Conservation (phyloP, 2,888 invertebrate species). For the Fragum whitleyi region DNA sequence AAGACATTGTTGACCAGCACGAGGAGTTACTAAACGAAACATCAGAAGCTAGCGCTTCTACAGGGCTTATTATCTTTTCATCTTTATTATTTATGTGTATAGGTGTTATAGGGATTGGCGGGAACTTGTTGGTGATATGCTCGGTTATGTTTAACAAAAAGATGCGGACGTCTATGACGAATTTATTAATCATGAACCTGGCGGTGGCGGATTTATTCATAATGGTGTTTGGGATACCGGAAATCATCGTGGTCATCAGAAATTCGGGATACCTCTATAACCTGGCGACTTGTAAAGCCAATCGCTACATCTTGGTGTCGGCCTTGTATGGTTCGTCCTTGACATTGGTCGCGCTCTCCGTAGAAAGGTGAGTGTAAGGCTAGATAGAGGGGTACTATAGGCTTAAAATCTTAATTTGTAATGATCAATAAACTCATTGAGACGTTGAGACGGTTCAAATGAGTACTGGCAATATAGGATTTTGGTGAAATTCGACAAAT, state of each 20-base stretch:
- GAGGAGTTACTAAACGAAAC: background rate
- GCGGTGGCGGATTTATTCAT: constrained; percentile 83
- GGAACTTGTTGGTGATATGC: constrained; percentile 82
- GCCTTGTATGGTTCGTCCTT: constrained; percentile 86
- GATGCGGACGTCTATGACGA: constrained; percentile 83
- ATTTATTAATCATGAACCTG: constrained; percentile 83
- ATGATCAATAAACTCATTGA: no score
- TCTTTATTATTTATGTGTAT: constrained; percentile 75
- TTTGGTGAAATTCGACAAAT: no score
- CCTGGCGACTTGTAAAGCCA: constrained; percentile 81
- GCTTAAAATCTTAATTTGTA: no score
- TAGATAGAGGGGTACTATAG: no score
- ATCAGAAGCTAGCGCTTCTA: constrained; percentile 12
- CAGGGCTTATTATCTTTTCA: constrained; percentile 53
- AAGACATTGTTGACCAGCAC: background rate
- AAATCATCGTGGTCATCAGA: constrained; percentile 81
- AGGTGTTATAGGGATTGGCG: constrained; percentile 79
- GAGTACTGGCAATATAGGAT: no score
- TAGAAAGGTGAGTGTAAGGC: constrained; percentile 84
- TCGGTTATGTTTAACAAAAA: constrained; percentile 80
- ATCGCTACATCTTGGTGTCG: constrained; percentile 84
- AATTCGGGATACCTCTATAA: constrained; percentile 82
- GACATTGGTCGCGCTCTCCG: constrained; percentile 85
- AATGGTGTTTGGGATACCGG: constrained; percentile 83
- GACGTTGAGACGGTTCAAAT: no score